Conservation (phyloP, 2,888 invertebrate species). For the Habroteleia sp. region DNA sequence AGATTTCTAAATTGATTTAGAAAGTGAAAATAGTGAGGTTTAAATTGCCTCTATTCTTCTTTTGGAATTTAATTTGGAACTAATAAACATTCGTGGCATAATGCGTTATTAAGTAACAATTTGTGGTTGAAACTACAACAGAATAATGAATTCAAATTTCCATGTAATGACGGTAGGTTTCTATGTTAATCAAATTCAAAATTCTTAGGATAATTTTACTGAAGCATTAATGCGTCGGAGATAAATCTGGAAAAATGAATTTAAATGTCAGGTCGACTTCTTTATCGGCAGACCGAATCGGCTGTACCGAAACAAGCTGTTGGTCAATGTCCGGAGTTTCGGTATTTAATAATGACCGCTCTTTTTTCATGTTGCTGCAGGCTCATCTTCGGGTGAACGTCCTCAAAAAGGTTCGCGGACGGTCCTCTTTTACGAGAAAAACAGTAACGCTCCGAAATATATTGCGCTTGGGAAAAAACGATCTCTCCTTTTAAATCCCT, state of each 20-base stretch:
- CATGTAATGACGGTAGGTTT: too few species aligned
- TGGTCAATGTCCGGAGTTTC: conserved; percentile 62
- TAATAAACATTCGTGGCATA: too few species aligned
- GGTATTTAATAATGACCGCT: conserved; percentile 59
- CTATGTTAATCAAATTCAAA: conserved; percentile 19
- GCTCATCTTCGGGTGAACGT: conserved; percentile 61
- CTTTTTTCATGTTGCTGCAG: conserved; percentile 58
- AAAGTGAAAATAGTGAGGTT: too few species aligned
- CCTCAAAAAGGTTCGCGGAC: conserved; percentile 47
- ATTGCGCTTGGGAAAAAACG: conserved; percentile 27
- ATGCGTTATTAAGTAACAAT: neutral
- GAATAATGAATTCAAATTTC: neutral
- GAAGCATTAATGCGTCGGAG: neutral
- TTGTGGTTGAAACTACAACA: neutral
- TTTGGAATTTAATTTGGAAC: too few species aligned
- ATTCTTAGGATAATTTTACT: conserved; percentile 8
- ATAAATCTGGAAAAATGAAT: conserved; percentile 45
- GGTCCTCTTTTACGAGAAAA: conserved; percentile 25
- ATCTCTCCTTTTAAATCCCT: conserved; percentile 2
- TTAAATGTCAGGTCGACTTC: conserved; percentile 28
- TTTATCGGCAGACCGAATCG: conserved; percentile 36
- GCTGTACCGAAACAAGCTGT: conserved; percentile 32
- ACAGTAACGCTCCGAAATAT: conserved; percentile 33
- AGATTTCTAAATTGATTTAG: too few species aligned
- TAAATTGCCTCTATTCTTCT: too few species aligned